These are phyloP conservation scores for Triplophysa tibetana DNA, from an alignment of 2,113 vertebrate genomes.

Conservation along the genomic window DNA sequence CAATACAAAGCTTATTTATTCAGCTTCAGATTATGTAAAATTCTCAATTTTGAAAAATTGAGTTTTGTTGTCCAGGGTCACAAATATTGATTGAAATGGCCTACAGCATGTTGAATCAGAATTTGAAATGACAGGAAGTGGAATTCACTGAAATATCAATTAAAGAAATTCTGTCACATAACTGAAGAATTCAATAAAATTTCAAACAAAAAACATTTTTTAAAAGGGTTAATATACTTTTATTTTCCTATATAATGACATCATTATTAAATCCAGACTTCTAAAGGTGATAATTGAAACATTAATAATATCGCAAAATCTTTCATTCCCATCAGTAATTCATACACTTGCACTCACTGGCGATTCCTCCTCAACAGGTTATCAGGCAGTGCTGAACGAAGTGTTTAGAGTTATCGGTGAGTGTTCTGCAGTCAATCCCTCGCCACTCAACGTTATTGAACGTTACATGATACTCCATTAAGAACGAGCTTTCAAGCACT, in stretches of 20 bases:
- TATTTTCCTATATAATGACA: too few relatives aligned
- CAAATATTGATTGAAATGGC: background rate
- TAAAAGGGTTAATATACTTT: too few relatives aligned
- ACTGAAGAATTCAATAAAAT: background rate
- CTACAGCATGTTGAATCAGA: background rate
- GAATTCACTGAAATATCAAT: conserved; percentile 13
- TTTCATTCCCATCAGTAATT: too few relatives aligned
- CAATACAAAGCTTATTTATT: too few relatives aligned
- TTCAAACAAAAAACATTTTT: background rate
- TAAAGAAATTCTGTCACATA: conserved; percentile 6
- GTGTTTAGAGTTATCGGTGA: conserved; percentile 94
- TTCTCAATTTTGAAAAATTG: too few relatives aligned
- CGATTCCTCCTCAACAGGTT: conserved; percentile 74
- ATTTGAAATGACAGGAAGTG: conserved; percentile 14
- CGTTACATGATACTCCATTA: conserved; percentile 6
- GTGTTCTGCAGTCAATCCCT: conserved; percentile 52
- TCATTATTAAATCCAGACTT: background rate
- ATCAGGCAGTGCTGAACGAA: conserved; percentile 90
- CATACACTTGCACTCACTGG: too few relatives aligned
- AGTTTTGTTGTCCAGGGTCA: too few relatives aligned
- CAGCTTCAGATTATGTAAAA: too few relatives aligned
- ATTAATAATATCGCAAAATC: too few relatives aligned
- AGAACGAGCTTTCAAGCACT: background rate
- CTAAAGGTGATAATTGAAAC: background rate
- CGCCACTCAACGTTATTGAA: conserved; percentile 9